A percentile compares a stretch with the other conserved stretches of the same genome.
These are phyloP conservation scores for Bolinopsis microptera DNA, from an alignment of 37 sponge, comb jelly and placozoan genomes.

Conservation along the genomic window DNA sequence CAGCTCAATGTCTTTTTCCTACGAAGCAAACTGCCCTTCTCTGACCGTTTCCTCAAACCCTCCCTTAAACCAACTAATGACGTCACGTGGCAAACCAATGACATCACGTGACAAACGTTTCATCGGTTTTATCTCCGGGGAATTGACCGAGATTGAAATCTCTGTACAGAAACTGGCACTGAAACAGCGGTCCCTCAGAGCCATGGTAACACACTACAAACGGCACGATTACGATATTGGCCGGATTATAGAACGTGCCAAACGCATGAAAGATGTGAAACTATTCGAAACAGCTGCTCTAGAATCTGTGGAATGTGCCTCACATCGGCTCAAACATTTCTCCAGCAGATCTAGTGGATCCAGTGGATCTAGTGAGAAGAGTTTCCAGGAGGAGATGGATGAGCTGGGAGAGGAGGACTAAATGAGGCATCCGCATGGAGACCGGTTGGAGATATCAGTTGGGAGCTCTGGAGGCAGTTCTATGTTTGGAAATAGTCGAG, in stretches of 20 bases:
- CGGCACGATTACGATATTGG: neutral
- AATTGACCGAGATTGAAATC: neutral
- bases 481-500: neutral
- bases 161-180: neutral
- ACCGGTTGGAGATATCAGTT: too few species aligned
- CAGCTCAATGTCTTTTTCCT: too few species aligned
- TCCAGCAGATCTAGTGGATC: neutral
- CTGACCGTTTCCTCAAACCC: too few species aligned
- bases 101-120: neutral
- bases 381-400: neutral
- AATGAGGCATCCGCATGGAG: too few species aligned
- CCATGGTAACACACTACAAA: neutral
- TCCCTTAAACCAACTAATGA: too few species aligned
- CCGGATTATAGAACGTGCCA: neutral
- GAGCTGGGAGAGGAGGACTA: neutral
- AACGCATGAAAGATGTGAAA: neutral
- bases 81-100: neutral
- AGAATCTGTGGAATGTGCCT: neutral
- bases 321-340: neutral
- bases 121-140: neutral
- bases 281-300: neutral
- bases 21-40: too few species aligned
- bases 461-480: neutral
- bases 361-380: too few species aligned
- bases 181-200: neutral